These are phyloP conservation scores for Ophion obscuratus DNA, from an alignment of 2,888 invertebrate genomes.

Conservation along the genomic window DNA sequence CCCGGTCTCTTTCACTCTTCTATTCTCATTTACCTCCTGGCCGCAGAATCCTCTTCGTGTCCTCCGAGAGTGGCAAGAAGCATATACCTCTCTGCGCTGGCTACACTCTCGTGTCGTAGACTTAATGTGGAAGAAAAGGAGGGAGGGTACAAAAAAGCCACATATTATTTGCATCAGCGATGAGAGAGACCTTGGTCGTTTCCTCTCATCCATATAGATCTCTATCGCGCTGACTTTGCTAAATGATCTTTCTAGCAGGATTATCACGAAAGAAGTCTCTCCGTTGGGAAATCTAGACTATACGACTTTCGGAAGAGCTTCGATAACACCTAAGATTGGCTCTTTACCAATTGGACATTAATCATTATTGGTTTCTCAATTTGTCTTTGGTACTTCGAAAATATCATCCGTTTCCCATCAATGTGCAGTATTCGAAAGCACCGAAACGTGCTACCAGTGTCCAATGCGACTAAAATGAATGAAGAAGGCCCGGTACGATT, in stretches of 20 bases:
- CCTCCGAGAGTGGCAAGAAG: conserved; percentile 49
- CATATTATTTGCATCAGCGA: conserved; percentile 44
- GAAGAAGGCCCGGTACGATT: background rate
- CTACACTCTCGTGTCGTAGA: background rate
- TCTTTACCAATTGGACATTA: no score
- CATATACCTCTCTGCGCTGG: background rate
- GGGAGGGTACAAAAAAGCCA: conserved; percentile 27
- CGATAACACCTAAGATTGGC: no score
- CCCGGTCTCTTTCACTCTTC: conserved; percentile 51
- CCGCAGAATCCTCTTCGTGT: conserved; percentile 60
- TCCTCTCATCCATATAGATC: conserved; percentile 64
- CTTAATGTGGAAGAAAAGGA: conserved; percentile 10
- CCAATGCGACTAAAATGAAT: background rate
- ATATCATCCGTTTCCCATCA: no score
- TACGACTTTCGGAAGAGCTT: no score
- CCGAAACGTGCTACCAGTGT: no score
- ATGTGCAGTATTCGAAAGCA: no score
- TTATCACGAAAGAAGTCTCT: background rate
- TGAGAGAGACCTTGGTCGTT: conserved; percentile 59
- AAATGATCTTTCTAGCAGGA: conserved; percentile 52
- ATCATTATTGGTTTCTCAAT: no score
- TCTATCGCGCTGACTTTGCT: conserved; percentile 45
- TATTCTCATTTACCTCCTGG: conserved; percentile 52
- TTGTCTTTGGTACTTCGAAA: no score
- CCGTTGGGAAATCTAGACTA: background rate